A percentile compares a stretch with the other conserved stretches of the same genome.
These are phyloP conservation scores for Drosophila dunni DNA, from an alignment of 1,140 invertebrate genomes.

Conservation along the genomic window DNA sequence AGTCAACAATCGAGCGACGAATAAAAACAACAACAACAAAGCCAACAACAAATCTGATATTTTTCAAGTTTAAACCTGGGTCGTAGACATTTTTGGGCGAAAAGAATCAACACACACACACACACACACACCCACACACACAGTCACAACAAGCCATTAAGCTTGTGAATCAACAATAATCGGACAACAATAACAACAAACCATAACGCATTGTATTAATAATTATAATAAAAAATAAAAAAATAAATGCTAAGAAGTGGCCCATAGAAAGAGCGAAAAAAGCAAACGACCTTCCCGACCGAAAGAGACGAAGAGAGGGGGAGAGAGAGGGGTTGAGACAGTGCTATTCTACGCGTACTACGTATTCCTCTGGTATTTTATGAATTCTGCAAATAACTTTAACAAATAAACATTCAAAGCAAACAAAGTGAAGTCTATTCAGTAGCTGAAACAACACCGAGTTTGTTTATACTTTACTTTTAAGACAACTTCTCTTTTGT, in stretches of 20 bases:
- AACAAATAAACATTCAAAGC: slow-evolving; percentile 17
- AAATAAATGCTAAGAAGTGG: slow-evolving; percentile 28
- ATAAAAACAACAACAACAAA: slow-evolving; percentile 6
- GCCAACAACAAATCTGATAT: neutral
- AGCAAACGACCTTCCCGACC: slow-evolving; percentile 43
- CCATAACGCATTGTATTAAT: slow-evolving; percentile 17
- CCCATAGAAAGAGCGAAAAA: slow-evolving; percentile 24
- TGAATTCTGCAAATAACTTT: slow-evolving; percentile 32
- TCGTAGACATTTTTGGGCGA: slow-evolving; percentile 40
- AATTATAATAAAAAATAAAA: slow-evolving; percentile 33
- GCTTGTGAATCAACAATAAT: slow-evolving; percentile 33
- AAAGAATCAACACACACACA: slow-evolving; percentile 27
- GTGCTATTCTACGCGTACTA: slow-evolving; percentile 2
- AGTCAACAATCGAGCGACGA: slow-evolving; percentile 67
- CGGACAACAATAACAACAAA: slow-evolving; percentile 10
- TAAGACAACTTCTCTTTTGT: neutral
- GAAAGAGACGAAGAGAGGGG: slow-evolving; percentile 2
- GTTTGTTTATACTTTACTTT: neutral
- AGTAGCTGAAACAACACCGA: slow-evolving; percentile 15
- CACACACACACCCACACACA: no score
- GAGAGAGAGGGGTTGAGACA: neutral
- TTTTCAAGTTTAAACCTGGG: slow-evolving; percentile 64
- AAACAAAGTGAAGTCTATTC: slow-evolving; percentile 17
- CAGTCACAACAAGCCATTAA: slow-evolving; percentile 3
- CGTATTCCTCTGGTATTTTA: slow-evolving; percentile 24